phyloP scores from a whole-genome alignment of 2,797 vertebrate species.

The Momotus momota region DNA sequence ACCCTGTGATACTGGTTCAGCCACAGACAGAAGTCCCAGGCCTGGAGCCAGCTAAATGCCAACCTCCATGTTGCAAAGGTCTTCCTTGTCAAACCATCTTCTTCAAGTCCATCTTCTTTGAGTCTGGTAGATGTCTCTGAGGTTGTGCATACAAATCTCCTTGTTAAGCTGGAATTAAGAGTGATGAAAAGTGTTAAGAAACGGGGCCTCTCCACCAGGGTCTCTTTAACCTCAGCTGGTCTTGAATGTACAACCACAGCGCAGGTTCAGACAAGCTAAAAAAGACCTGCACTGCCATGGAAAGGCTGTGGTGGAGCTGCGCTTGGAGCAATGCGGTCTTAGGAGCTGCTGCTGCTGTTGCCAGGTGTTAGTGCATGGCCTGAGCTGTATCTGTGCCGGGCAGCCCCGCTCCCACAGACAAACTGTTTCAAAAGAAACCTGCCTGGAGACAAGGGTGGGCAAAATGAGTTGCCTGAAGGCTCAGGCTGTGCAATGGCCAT shows the following conservation, averaged over 20 bases:
- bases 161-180: neutral
- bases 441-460: neutral
- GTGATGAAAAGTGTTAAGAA: neutral
- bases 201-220: neutral
- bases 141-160: neutral
- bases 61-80: neutral
- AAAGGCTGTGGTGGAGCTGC: neutral
- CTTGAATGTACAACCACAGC: neutral
- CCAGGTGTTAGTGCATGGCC: neutral
- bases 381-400: neutral
- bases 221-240: neutral
- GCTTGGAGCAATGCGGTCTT: fast-evolving
- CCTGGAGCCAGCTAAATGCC: neutral
- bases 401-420: neutral
- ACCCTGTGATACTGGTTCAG: neutral
- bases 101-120: neutral
- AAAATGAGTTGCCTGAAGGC: neutral
- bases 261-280: neutral
- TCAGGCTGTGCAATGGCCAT: neutral
- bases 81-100: neutral
- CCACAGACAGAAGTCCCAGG: neutral
- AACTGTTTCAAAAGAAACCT: neutral
- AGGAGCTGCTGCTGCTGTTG: neutral
- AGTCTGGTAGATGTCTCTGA: neutral
- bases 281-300: neutral